Conservation (phyloP, 2,113 vertebrate genomes). For the Rhagologus leucostigma region DNA sequence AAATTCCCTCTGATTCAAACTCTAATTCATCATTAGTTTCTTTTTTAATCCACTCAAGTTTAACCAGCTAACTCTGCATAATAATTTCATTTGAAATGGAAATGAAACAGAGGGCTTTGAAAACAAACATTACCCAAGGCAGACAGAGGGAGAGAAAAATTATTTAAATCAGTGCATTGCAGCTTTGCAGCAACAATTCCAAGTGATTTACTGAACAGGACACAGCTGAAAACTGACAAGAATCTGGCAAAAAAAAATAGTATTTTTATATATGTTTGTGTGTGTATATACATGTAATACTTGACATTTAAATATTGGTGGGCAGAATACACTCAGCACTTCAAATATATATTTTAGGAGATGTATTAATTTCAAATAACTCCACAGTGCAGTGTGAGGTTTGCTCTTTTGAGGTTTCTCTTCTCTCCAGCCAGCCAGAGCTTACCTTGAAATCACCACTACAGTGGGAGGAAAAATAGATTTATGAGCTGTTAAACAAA, state of each 20-base stretch:
- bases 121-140: neutral
- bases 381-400: neutral
- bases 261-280: neutral
- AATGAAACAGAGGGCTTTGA: neutral
- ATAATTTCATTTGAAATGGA: slow-evolving; percentile 17
- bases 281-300: neutral
- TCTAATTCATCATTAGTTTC: slow-evolving; percentile 54
- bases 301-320: neutral
- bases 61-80: slow-evolving; percentile 12
- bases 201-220: neutral
- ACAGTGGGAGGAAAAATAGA: neutral
- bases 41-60: neutral
- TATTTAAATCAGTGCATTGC: neutral
- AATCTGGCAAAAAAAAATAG: neutral
- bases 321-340: neutral
- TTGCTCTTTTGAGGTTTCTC: neutral
- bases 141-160: neutral
- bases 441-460: neutral
- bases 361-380: neutral
- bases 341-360: neutral
- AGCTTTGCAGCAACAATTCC: neutral
- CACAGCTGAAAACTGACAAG: neutral
- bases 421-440: neutral
- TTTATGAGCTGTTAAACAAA: slow-evolving; percentile 10
- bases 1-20: slow-evolving; percentile 49